Percentiles rank a stretch among this genome's conserved stretches.
These are phyloP conservation scores for Meteorus cinctellus DNA, from an alignment of 2,888 invertebrate species.

Conservation along the genomic window DNA sequence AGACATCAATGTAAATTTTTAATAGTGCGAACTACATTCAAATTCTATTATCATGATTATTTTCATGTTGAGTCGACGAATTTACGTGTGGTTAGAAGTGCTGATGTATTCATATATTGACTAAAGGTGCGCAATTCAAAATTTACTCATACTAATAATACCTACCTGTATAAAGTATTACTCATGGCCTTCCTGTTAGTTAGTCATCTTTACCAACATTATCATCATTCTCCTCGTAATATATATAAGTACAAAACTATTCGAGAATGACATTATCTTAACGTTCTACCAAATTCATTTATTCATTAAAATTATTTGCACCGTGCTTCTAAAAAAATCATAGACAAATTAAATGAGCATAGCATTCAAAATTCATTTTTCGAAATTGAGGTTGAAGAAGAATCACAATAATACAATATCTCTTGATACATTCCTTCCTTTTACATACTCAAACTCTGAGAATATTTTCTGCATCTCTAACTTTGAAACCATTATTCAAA, in stretches of 20 bases:
- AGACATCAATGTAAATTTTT: not conserved
- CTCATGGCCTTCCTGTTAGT: constrained; percentile 16
- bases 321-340: not conserved
- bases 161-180: not conserved
- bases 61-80: not conserved
- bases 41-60: constrained; percentile 1
- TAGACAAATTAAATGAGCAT: not conserved
- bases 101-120: constrained; percentile 1
- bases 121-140: not conserved
- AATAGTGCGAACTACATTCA: not conserved
- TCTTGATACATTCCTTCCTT: no score
- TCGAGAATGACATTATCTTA: not conserved
- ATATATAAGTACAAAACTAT: not conserved
- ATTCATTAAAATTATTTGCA: not conserved
- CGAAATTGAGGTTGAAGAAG: no score
- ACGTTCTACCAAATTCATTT: constrained; percentile 13
- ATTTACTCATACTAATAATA: not conserved
- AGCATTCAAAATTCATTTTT: not conserved
- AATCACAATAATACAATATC: no score
- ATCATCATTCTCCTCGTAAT: constrained; percentile 1
- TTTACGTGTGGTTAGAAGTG: not conserved
- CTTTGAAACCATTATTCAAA: not conserved
- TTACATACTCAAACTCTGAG: no score
- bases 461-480: no score
- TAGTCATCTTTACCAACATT: constrained; percentile 21